Evolutionary conservation across 2,113 vertebrate genomes (phyloP).

Genomic region (Orycteropus afer): DNA sequence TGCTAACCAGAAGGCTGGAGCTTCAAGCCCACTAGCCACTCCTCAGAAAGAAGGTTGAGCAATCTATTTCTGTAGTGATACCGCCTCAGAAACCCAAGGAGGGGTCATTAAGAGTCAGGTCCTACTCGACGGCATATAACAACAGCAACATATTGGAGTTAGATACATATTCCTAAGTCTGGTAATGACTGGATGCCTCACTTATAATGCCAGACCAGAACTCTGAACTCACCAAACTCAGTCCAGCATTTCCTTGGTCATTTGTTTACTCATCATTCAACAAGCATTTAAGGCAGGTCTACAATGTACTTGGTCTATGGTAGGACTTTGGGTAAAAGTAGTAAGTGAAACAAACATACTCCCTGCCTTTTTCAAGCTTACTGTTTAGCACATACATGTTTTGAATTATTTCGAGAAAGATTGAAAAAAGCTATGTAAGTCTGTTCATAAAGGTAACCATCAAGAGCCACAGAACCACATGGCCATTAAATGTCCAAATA

Average conservation of each 20-base stretch:
- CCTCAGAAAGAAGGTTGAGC: too few relatives aligned
- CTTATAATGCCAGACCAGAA: neutral
- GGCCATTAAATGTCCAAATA: neutral
- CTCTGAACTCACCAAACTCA: neutral
- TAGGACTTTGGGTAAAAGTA: neutral
- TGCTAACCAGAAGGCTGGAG: too few relatives aligned
- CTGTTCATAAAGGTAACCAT: neutral
- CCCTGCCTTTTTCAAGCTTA: neutral
- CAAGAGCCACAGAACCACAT: neutral
- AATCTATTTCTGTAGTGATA: too few relatives aligned
- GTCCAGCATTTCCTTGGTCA: neutral
- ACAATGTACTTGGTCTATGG: neutral
- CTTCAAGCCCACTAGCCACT: too few relatives aligned
- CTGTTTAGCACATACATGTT: neutral
- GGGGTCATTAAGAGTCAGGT: too few relatives aligned
- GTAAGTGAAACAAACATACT: neutral
- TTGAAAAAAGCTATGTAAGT: neutral
- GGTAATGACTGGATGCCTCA: neutral
- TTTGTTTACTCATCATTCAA: neutral
- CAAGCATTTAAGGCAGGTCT: neutral
- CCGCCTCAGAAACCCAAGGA: too few relatives aligned
- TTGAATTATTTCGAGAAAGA: neutral
- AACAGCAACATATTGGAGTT: neutral
- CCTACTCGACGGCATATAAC: too few relatives aligned
- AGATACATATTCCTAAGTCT: neutral